Evolutionary conservation across 2,113 vertebrate species (phyloP), one percentile per base, ranked within the genome.

Genomic region (Pteruthius melanotis): DNA sequence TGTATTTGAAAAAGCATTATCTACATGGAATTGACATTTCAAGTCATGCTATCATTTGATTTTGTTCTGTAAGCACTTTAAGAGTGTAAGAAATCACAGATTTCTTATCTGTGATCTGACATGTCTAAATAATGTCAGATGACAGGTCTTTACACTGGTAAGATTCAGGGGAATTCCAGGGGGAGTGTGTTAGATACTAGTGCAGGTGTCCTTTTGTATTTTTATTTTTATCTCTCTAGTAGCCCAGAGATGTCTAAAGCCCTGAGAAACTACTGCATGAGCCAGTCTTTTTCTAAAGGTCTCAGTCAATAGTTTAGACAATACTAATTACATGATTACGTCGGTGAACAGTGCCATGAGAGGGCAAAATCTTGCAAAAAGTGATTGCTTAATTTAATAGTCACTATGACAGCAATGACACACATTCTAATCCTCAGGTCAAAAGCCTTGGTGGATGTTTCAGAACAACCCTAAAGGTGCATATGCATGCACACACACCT

Each of bases 401-500:
- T 53, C 28, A 28, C 37, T 50, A 11, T 47, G 42, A 50, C 69
- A 91, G 68, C 68, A 66, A 54, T 59, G 82, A 77, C 49, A 64
- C 57, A 45, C 17, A 19, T 11, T 44, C 39, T 56, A 57, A 63
- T 39, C 35, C 22, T 53, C 23, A 9, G 24, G 31, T 81, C 56
- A 64, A 30, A 49, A 84, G 20, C 5, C 26, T n/a, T 66, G n/a
- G 23, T 49, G 57, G 78, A 30, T 35, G 16, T 50, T 87, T 71
- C 1, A 1, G 54, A 91, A 20, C n/a, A 71, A 6, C 3, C 8
- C 26, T 39, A 44, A 45, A 82, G 27, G 28, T 79, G 33, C 30
- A 13, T 17, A 39, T 0, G 2, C 17, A 27, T 27, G 59, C 30
- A 44, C 7, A 16, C 0, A 0, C n/a, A 39, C 12, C 7, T 40